phyloP scores from a whole-genome alignment of 2,888 invertebrate species.

The Tinea semifulvella region DNA sequence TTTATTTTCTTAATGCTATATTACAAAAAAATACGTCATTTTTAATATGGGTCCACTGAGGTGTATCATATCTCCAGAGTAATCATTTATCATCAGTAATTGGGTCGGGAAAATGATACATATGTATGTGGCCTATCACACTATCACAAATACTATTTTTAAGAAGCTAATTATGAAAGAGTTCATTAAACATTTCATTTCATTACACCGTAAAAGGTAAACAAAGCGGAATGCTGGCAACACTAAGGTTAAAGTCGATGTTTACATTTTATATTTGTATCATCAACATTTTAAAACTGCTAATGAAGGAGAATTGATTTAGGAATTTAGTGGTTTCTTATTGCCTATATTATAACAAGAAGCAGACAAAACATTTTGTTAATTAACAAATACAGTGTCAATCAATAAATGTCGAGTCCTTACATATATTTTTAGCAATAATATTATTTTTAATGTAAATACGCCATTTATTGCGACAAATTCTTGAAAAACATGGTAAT shows the following conservation, averaged over 20 bases:
- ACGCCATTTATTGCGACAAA: conserved; percentile 1
- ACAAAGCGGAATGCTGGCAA: background rate
- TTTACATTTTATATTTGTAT: background rate
- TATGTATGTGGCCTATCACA: too few relatives aligned
- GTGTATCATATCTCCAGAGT: too few relatives aligned
- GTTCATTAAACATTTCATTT: too few relatives aligned
- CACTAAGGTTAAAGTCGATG: background rate
- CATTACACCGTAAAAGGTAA: too few relatives aligned
- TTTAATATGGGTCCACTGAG: too few relatives aligned
- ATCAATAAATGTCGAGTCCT: background rate
- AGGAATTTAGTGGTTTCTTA: background rate
- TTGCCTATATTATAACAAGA: background rate
- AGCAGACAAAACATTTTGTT: background rate
- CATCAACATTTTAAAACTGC: background rate
- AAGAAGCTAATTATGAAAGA: too few relatives aligned
- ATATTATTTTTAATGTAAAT: too few relatives aligned
- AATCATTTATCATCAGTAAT: too few relatives aligned
- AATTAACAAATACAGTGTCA: background rate
- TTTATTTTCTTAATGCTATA: too few relatives aligned
- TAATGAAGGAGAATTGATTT: background rate
- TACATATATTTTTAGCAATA: background rate
- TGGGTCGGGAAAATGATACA: too few relatives aligned
- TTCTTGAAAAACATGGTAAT: background rate
- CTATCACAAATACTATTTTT: too few relatives aligned
- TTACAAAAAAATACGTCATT: too few relatives aligned